Conservation (phyloP, 1,140 invertebrate genomes). For the Drosophila parabipectinata region DNA sequence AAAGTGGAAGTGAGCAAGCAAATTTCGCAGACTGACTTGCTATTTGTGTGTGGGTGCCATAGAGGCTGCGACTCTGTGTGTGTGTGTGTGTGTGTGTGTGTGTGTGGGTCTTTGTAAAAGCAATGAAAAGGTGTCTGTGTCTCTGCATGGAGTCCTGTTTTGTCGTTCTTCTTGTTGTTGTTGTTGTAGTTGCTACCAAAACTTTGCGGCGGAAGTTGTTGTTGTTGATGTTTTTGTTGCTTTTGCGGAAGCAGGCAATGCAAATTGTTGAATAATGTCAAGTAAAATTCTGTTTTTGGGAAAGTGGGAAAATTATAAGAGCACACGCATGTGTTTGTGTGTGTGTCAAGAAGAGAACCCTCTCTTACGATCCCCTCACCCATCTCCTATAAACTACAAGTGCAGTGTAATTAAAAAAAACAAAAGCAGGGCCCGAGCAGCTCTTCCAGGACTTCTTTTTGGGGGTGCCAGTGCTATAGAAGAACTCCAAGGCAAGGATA, state of each 20-base stretch:
- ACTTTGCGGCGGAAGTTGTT: conserved; percentile 45
- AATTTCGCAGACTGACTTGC: conserved; percentile 40
- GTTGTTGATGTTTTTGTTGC: conserved; percentile 23
- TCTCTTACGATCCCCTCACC: background rate
- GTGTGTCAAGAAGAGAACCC: background rate
- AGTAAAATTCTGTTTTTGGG: conserved; percentile 61
- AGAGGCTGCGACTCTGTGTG: background rate
- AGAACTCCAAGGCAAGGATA: too few relatives aligned
- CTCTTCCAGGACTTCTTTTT: too few relatives aligned
- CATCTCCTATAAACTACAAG: conserved; percentile 10
- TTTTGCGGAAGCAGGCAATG: conserved; percentile 67
- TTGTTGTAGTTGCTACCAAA: conserved; percentile 28
- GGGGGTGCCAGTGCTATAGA: background rate
- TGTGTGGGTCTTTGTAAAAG: conserved; percentile 20
- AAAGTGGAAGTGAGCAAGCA: conserved; percentile 70
- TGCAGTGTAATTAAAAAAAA: conserved; percentile 27
- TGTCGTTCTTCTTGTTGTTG: conserved; percentile 16
- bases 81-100: conserved; percentile 19
- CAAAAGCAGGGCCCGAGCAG: background rate
- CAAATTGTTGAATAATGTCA: conserved; percentile 80
- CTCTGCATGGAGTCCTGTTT: conserved; percentile 33
- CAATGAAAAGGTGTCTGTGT: conserved; percentile 58
- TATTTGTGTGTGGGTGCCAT: conserved; percentile 33
- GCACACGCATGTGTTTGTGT: conserved; percentile 18
- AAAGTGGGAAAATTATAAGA: conserved; percentile 28